phyloP scores from a whole-genome alignment of 2,113 vertebrate species.

The Pyrgilauda ruficollis region DNA sequence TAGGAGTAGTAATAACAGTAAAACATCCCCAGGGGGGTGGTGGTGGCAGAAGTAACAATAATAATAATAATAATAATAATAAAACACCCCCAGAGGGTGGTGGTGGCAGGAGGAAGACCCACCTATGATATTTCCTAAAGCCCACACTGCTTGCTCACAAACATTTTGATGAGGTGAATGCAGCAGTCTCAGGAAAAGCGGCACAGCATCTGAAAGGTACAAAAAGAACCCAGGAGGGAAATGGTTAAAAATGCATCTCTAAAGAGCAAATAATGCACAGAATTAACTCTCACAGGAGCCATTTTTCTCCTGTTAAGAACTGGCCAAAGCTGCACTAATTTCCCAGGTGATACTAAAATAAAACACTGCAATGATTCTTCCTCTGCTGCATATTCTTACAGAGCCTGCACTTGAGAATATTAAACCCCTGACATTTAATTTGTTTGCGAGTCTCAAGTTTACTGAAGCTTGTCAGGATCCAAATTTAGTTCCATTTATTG shows the following conservation, averaged over 20 bases:
- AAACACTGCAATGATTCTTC: neutral
- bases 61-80: neutral
- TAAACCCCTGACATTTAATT: neutral
- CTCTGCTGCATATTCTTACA: neutral
- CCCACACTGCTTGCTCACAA: constrained; percentile 98
- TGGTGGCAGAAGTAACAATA: no score
- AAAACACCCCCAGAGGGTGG: neutral
- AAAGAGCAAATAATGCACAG: neutral
- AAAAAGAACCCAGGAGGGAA: rapidly evolving
- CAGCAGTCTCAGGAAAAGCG: constrained; percentile 92
- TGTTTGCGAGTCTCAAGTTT: neutral
- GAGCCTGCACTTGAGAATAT: neutral
- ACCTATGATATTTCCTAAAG: constrained; percentile 98
- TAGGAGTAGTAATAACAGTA: no score
- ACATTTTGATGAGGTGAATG: constrained; percentile 96
- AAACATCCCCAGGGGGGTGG: no score
- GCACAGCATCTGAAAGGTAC: constrained; percentile 87
- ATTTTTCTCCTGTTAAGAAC: neutral
- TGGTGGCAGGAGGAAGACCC: constrained; percentile 45
- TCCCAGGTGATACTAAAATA: neutral
- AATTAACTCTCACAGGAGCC: neutral
- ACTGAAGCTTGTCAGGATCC: neutral
- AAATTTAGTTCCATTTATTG: neutral
- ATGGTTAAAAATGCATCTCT: neutral
- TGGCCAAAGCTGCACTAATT: neutral